phyloP scores from a whole-genome alignment of 2,888 invertebrate genomes.

The Diadegma fenestrale region DNA sequence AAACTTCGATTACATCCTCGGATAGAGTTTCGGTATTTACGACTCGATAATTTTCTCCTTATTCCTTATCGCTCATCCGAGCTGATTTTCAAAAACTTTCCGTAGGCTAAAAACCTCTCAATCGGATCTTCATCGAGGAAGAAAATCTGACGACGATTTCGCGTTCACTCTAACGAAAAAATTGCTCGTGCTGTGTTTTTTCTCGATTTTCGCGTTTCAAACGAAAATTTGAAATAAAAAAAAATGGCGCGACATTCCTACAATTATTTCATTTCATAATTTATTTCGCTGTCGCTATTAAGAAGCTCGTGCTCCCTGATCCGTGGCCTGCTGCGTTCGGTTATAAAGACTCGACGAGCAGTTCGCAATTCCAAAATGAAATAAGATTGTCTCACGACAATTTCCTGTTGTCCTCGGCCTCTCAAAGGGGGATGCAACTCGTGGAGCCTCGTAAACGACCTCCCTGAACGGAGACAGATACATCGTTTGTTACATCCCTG shows the following conservation, averaged over 20 bases:
- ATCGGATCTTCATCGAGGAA: not conserved
- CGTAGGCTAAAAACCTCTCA: not conserved
- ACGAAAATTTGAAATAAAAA: not conserved
- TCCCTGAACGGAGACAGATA: constrained; percentile 43
- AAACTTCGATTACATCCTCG: constrained; percentile 36
- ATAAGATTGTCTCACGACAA: constrained; percentile 47
- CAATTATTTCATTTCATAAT: constrained; percentile 11
- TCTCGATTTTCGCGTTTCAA: not conserved
- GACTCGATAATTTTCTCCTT: not conserved
- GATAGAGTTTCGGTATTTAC: not conserved
- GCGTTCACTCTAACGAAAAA: not conserved
- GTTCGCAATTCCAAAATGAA: constrained; percentile 33
- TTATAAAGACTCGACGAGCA: constrained; percentile 14
- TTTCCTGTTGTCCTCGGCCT: constrained; percentile 56
- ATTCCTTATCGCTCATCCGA: not conserved
- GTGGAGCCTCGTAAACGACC: constrained; percentile 56
- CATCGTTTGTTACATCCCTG: constrained; percentile 31
- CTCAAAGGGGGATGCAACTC: constrained; percentile 36
- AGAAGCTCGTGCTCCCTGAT: constrained; percentile 16
- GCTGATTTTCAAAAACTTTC: not conserved
- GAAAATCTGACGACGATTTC: not conserved
- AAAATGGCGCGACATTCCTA: not conserved
- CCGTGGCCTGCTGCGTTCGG: constrained; percentile 12
- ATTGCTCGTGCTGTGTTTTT: not conserved
- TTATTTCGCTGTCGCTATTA: not conserved